Evolutionary conservation across 2,797 vertebrate genomes (phyloP).

Genomic region (Lycodopsis pacificus): DNA sequence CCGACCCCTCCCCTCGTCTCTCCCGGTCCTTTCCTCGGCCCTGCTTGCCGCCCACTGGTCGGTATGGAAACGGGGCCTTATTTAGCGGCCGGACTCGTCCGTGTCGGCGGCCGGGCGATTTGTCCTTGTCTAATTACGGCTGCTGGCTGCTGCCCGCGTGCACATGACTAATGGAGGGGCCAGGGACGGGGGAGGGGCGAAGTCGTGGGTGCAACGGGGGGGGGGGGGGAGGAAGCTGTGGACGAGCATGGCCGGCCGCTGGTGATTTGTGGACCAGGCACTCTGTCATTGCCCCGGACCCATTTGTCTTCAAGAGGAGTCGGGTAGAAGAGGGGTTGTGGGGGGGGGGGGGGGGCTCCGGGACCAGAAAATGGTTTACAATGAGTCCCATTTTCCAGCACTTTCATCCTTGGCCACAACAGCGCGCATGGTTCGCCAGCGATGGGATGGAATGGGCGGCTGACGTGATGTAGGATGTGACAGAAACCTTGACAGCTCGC

Average conservation of each 20-base stretch:
- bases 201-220: constrained; percentile 76
- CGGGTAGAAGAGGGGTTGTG: constrained; percentile 76
- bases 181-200: constrained; percentile 77
- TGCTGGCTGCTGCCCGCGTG: constrained; percentile 89
- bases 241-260: constrained; percentile 81
- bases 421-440: constrained; percentile 68
- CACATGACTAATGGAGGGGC: constrained; percentile 93
- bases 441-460: constrained; percentile 74
- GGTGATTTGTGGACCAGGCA: constrained; percentile 93
- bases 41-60: constrained; percentile 73
- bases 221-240: constrained; percentile 76
- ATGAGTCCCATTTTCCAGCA: constrained; percentile 87
- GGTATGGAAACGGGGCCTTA: constrained; percentile 85
- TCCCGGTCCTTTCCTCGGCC: constrained; percentile 70
- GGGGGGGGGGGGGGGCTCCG: constrained; percentile 73
- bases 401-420: constrained; percentile 83
- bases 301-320: constrained; percentile 91
- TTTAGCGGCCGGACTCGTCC: constrained; percentile 87
- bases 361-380: constrained; percentile 85
- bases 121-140: constrained; percentile 98
- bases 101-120: constrained; percentile 85
- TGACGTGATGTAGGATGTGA: constrained; percentile 85
- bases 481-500: constrained; percentile 82
- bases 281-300: constrained; percentile 89
- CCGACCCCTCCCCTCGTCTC: constrained; percentile 49